Evolutionary conservation across 1,140 invertebrate genomes (phyloP).

Genomic region (Bombus balteatus): DNA sequence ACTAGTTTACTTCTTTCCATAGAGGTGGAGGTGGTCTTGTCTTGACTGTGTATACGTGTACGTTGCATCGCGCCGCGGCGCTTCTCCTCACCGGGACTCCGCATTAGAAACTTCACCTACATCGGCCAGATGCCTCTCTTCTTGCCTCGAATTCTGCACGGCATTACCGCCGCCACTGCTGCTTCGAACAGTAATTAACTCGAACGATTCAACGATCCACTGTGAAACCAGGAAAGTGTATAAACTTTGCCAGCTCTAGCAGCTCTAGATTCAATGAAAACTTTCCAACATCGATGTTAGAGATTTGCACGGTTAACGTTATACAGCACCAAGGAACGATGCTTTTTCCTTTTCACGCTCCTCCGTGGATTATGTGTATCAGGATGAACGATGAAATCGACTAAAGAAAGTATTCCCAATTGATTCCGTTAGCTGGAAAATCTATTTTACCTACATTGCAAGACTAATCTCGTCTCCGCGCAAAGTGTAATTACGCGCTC

Average conservation of each 20-base stretch:
- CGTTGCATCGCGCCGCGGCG: constrained; percentile 20
- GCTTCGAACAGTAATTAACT: neutral
- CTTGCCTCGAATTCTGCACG: constrained; percentile 50
- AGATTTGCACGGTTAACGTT: neutral
- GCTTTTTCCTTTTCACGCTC: neutral
- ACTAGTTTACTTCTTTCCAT: constrained; percentile 79
- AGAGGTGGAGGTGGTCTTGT: constrained; percentile 38
- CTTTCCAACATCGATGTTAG: neutral
- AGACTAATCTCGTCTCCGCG: constrained; percentile 30
- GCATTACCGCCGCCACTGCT: constrained; percentile 61
- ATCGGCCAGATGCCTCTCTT: constrained; percentile 66
- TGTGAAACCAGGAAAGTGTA: neutral
- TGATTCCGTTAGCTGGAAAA: constrained; percentile 45
- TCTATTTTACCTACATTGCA: constrained; percentile 54
- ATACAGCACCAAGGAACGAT: neutral
- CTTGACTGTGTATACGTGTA: neutral
- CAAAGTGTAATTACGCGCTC: constrained; percentile 37
- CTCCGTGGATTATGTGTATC: neutral
- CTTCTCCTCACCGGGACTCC: constrained; percentile 45
- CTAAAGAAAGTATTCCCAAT: constrained; percentile 45
- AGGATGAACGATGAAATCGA: neutral
- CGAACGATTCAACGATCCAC: neutral
- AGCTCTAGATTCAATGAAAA: neutral
- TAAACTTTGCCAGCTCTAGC: neutral
- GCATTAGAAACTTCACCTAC: constrained; percentile 79